Conservation (phyloP, 2,113 vertebrate genomes). For the Periophthalmodon schlosseri region DNA sequence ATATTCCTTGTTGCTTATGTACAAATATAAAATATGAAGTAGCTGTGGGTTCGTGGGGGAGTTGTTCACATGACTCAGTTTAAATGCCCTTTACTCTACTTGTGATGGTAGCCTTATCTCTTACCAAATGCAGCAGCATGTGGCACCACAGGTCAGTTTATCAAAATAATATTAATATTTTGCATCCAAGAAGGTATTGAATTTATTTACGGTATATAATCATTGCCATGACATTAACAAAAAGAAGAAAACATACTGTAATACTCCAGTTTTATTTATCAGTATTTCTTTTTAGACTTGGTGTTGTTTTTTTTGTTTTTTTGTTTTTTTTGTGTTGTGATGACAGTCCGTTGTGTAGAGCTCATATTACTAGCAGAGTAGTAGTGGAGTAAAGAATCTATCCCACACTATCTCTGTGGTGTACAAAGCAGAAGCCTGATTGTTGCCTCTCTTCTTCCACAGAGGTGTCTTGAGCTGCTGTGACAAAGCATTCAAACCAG, state of each 20-base stretch:
- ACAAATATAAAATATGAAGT: background rate
- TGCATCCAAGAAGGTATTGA: background rate
- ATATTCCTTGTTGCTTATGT: background rate
- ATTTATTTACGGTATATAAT: background rate
- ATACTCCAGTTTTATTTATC: no score
- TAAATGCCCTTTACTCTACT: background rate
- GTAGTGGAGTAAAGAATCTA: background rate
- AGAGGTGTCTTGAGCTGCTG: conserved; percentile 37
- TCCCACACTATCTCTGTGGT: background rate
- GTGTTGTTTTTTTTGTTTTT: conserved; percentile 9
- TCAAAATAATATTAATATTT: background rate
- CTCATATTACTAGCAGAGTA: background rate
- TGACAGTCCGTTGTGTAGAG: conserved; percentile 26
- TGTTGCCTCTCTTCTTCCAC: conserved; percentile 34
- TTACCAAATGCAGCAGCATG: background rate
- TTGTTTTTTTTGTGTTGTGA: background rate
- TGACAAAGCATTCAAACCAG: conserved; percentile 44
- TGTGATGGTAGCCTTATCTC: background rate
- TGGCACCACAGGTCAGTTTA: conserved; percentile 8
- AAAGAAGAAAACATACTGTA: background rate
- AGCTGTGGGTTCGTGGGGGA: background rate
- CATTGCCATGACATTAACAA: background rate
- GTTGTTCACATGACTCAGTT: background rate
- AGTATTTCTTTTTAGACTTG: background rate
- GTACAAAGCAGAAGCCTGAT: background rate